A percentile compares a stretch with the other conserved stretches of the same genome.
Evolutionary conservation across 2,888 invertebrate species (phyloP).

Genomic region (Lamproptera curius): DNA sequence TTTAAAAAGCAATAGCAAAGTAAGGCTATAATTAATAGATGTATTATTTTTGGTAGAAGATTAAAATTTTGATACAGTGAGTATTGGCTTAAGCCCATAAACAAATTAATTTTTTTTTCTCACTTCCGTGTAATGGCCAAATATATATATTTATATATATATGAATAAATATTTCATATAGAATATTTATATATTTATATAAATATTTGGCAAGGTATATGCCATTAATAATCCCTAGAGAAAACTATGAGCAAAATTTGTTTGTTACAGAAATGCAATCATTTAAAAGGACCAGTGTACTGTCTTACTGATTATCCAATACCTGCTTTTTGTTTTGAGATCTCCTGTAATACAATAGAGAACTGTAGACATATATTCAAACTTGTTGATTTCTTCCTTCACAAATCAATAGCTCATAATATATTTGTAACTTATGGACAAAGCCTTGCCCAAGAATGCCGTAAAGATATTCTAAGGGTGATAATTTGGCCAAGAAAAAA

Average conservation of each 20-base stretch:
- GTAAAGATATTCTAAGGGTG: slow-evolving; percentile 68
- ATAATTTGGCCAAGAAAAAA: slow-evolving; percentile 83
- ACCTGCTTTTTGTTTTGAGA: slow-evolving; percentile 84
- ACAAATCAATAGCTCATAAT: slow-evolving; percentile 85
- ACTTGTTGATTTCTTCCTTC: slow-evolving; percentile 77
- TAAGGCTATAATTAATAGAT: too few relatives aligned
- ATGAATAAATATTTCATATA: too few relatives aligned
- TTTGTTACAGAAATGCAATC: slow-evolving; percentile 72
- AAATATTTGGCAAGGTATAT: too few relatives aligned
- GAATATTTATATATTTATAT: too few relatives aligned
- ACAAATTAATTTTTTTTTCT: too few relatives aligned
- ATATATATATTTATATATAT: too few relatives aligned
- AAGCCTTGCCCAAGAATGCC: slow-evolving; percentile 29
- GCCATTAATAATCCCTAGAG: too few relatives aligned
- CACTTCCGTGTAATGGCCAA: too few relatives aligned
- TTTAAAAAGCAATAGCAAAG: too few relatives aligned
- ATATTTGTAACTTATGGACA: slow-evolving; percentile 82
- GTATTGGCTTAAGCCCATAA: too few relatives aligned
- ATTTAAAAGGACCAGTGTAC: slow-evolving; percentile 73
- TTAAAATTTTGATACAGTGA: too few relatives aligned
- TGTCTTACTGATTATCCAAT: slow-evolving; percentile 77
- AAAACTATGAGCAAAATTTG: background rate
- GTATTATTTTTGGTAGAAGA: too few relatives aligned
- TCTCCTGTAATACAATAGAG: slow-evolving; percentile 49
- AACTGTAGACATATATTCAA: slow-evolving; percentile 55